Evolutionary conservation across 2,113 vertebrate species (phyloP).

Genomic region (Bubalus kerabau): DNA sequence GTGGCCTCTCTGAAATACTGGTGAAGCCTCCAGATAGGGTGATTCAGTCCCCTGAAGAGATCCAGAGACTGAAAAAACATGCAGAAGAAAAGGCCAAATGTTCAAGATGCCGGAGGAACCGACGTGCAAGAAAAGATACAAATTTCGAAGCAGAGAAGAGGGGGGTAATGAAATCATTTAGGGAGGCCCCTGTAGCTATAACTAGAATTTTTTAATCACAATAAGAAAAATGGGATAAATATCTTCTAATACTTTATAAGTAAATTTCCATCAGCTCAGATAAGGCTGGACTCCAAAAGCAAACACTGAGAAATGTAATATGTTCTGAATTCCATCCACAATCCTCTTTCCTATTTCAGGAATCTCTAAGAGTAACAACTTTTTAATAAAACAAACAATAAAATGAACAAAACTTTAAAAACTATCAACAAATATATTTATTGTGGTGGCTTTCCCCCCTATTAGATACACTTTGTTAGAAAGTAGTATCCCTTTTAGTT

Average conservation of each 20-base stretch:
- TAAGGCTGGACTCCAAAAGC: not conserved
- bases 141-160: not conserved
- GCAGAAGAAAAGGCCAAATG: constrained; percentile 51
- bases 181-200: not conserved
- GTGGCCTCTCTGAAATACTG: constrained; percentile 34
- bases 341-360: not conserved
- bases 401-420: constrained; percentile 62
- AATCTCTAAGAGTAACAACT: not conserved
- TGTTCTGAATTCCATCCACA: not conserved
- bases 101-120: not conserved
- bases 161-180: not conserved
- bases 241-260: not conserved
- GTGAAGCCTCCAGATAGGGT: constrained; percentile 16
- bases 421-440: constrained; percentile 83
- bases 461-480: constrained; percentile 72
- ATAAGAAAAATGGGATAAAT: constrained; percentile 27
- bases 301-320: not conserved
- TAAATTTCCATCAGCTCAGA: not conserved
- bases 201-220: not conserved
- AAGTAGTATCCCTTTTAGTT: constrained; percentile 66
- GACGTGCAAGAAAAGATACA: not conserved
- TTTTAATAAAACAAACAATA: not conserved
- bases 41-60: constrained; percentile 45
- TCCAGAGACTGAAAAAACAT: constrained; percentile 52
- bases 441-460: constrained; percentile 73